Percentiles rank a stretch among this genome's conserved stretches.
phyloP scores from a whole-genome alignment of 2,888 invertebrate species.

The Cryptocheilus praepositus region DNA sequence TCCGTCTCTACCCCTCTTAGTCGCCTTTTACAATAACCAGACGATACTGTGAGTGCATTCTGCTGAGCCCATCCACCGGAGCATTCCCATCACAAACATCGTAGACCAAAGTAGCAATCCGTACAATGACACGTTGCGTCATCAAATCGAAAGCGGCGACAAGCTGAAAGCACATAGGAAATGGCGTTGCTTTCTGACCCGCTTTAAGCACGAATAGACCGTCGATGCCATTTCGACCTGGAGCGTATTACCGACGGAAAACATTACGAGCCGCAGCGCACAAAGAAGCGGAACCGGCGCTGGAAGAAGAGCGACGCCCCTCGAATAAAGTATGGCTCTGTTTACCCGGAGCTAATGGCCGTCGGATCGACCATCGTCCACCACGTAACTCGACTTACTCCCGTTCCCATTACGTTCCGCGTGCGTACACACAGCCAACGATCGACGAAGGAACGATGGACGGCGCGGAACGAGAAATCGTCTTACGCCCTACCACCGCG shows the following conservation, averaged over 20 bases:
- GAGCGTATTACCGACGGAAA: constrained; percentile 44
- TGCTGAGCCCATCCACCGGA: too few species aligned
- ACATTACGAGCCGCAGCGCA: constrained; percentile 50
- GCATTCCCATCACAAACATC: too few species aligned
- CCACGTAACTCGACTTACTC: constrained; percentile 46
- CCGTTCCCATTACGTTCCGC: constrained; percentile 11
- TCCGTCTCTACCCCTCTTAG: too few species aligned
- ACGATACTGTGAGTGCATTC: too few species aligned
- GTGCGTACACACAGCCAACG: constrained; percentile 11
- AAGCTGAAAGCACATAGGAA: not conserved
- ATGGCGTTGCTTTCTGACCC: too few species aligned
- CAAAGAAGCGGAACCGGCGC: constrained; percentile 67
- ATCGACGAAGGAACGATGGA: constrained; percentile 14
- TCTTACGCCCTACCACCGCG: not conserved
- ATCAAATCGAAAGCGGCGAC: too few species aligned
- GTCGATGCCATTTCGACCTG: constrained; percentile 33
- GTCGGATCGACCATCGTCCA: constrained; percentile 70
- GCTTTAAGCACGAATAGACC: constrained; percentile 33
- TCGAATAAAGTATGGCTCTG: constrained; percentile 73
- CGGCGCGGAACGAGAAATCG: not conserved
- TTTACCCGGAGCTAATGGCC: constrained; percentile 73
- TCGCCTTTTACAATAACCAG: too few species aligned
- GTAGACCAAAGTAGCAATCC: too few species aligned
- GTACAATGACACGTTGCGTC: too few species aligned
- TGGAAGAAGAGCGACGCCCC: constrained; percentile 71